A percentile compares a stretch with the other conserved stretches of the same genome.
Conservation (phyloP, 2,113 vertebrate species). For the Phrynosoma platyrhinos region DNA sequence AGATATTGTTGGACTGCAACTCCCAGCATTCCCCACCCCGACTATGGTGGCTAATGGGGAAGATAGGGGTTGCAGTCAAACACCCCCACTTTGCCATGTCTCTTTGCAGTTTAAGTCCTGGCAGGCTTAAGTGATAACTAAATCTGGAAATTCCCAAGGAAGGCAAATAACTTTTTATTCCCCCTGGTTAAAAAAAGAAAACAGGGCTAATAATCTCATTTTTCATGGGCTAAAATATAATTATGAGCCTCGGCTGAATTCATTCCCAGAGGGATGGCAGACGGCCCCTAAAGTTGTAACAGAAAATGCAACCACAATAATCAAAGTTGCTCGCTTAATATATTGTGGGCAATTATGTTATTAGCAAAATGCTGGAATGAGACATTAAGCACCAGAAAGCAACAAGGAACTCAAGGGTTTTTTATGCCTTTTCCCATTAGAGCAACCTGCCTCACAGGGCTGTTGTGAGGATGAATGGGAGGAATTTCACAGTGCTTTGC, state of each 20-base stretch:
- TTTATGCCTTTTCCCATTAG: not conserved
- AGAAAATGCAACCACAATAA: not conserved
- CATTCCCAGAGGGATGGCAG: not conserved
- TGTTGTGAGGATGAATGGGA: slow-evolving; percentile 10
- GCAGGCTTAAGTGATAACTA: not conserved
- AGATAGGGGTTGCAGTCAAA: no score
- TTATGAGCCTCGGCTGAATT: slow-evolving; percentile 10
- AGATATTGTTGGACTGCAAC: no score
- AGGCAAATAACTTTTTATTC: not conserved
- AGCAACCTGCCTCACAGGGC: not conserved
- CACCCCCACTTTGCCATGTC: no score
- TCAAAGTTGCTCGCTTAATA: not conserved
- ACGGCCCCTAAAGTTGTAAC: not conserved
- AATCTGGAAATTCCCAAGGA: not conserved
- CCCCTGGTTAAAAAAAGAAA: not conserved
- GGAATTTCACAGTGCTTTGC: not conserved
- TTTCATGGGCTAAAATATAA: slow-evolving; percentile 13
- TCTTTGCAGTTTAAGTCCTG: not conserved
- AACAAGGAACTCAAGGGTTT: not conserved
- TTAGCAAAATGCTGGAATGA: not conserved
- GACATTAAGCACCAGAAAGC: not conserved
- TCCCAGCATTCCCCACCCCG: no score
- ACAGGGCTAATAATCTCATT: not conserved
- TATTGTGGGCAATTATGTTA: not conserved
- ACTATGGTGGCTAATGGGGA: no score